Evolutionary conservation across 2,797 vertebrate species (phyloP).

Genomic region (Chaenodraco wilsoni): DNA sequence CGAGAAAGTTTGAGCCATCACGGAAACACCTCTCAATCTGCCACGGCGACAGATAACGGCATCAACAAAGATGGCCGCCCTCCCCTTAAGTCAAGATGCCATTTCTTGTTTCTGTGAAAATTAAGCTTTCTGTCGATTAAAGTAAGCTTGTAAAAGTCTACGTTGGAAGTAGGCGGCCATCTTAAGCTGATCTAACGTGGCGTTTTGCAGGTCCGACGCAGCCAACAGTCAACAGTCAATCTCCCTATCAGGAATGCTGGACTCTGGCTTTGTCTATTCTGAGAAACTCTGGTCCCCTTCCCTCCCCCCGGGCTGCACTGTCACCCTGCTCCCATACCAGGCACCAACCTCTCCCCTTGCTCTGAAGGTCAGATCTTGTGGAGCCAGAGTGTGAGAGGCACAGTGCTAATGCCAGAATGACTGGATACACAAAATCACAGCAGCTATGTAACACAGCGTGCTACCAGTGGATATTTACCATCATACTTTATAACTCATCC

Average conservation of each 20-base stretch:
- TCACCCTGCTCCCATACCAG: constrained; percentile 79
- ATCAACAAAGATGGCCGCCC: constrained; percentile 75
- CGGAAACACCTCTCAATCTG: constrained; percentile 76
- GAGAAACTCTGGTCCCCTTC: constrained; percentile 74
- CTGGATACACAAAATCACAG: constrained; percentile 42
- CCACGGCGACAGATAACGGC: constrained; percentile 74
- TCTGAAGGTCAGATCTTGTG: constrained; percentile 83
- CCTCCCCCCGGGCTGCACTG: constrained; percentile 66
- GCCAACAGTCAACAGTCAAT: constrained; percentile 64
- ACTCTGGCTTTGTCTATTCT: constrained; percentile 86
- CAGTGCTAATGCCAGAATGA: constrained; percentile 62
- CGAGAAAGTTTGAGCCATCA: constrained; percentile 80
- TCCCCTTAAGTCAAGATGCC: constrained; percentile 20
- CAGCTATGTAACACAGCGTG: constrained; percentile 5
- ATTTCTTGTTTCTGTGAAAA: background rate
- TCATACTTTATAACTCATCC: constrained; percentile 4
- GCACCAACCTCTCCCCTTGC: constrained; percentile 78
- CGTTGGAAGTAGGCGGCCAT: background rate
- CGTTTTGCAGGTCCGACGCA: constrained; percentile 37
- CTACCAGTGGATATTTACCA: background rate
- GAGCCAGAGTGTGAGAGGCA: constrained; percentile 69
- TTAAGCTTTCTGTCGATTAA: background rate
- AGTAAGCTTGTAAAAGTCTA: background rate
- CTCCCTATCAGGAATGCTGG: constrained; percentile 76
- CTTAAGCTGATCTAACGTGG: constrained; percentile 21